Percentiles rank a stretch among this genome's conserved stretches.
Conservation (phyloP, 2,888 invertebrate species). For the Silvanus unidentatus region DNA sequence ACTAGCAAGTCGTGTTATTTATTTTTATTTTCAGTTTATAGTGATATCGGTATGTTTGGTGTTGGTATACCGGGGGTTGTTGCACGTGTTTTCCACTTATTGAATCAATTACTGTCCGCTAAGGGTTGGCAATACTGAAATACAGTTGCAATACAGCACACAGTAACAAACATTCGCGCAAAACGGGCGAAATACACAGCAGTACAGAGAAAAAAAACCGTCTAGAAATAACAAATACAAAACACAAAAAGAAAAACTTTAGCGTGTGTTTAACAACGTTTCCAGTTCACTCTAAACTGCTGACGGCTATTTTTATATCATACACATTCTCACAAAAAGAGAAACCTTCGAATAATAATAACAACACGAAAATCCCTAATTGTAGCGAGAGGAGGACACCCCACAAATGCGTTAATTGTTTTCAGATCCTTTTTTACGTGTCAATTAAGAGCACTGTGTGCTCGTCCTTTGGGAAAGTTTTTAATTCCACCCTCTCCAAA, state of each 20-base stretch:
- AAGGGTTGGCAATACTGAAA: slow-evolving; percentile 44
- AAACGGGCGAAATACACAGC: too few relatives aligned
- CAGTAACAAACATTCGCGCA: not conserved
- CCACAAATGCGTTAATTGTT: too few relatives aligned
- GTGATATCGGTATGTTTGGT: slow-evolving; percentile 44
- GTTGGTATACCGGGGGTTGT: slow-evolving; percentile 31
- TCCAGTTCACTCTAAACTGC: slow-evolving; percentile 21
- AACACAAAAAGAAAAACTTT: slow-evolving; percentile 24
- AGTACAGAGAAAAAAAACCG: not conserved
- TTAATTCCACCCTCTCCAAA: too few relatives aligned
- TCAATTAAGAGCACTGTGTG: too few relatives aligned
- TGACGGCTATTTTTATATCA: slow-evolving; percentile 35
- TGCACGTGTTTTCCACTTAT: slow-evolving; percentile 45
- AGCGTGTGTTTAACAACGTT: slow-evolving; percentile 32
- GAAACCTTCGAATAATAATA: not conserved
- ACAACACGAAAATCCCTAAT: too few relatives aligned
- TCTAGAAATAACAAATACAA: not conserved
- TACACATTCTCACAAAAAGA: slow-evolving; percentile 1
- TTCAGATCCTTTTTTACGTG: too few relatives aligned
- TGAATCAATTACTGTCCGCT: slow-evolving; percentile 47
- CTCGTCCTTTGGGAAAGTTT: too few relatives aligned
- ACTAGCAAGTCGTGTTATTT: slow-evolving; percentile 24
- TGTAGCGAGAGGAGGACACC: too few relatives aligned
- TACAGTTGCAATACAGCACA: slow-evolving; percentile 23
- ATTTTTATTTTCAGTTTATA: slow-evolving; percentile 35